Base-by-base conservation (phyloP, 1,140 invertebrate genomes). In the Thaumatotibia leucotreta region DNA sequence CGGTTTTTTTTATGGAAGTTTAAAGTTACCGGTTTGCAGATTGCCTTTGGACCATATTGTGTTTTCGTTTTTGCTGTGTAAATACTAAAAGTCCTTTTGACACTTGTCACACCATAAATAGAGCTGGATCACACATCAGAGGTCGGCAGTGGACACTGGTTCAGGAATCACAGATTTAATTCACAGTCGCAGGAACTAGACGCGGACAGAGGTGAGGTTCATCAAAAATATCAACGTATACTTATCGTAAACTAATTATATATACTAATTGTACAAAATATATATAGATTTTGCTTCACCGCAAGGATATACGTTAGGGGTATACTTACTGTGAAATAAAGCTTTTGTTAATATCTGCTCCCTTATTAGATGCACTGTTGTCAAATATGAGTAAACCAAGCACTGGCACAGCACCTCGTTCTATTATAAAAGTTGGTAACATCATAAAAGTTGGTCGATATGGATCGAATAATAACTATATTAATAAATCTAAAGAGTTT, bases 141-240 rank as follows among this genome's bases (percentile, higher is more conserved):
- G 79, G 89, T 91, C 79, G 89, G 91, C 86, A 92, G 91, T 86
- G 92, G 92, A 80, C 91, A 91, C 77, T 92, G 93, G 88, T 93
- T 92, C 90, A 92, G 92, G 92, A 92, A 92, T 75, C 92, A 93
- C 88, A 92, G 92, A 80, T 88, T 86, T 91, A 92, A 92, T 86
- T 93, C 93, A 87, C 92, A 92, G 83, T 93, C 92, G 69, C 92
- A 92, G 86, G 92, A 93, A 77, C 91, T 92, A 81, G 87, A 91
- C 82, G 88, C 79, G 72, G 80, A 87, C 68, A 77, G 82, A 91
- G 91, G 91, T 92, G 80, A 92, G 89, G 82, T 65, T 74, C 61
- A 75, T 69, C 35, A 29, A 35, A 32, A 52, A 39, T 65, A 4
- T 58, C 24, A 0, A 58, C 14, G 4, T 58, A 58, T 14, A n/a